Evolutionary conservation across 2,888 invertebrate species (phyloP).

Genomic region (Clepsis dumicolana): DNA sequence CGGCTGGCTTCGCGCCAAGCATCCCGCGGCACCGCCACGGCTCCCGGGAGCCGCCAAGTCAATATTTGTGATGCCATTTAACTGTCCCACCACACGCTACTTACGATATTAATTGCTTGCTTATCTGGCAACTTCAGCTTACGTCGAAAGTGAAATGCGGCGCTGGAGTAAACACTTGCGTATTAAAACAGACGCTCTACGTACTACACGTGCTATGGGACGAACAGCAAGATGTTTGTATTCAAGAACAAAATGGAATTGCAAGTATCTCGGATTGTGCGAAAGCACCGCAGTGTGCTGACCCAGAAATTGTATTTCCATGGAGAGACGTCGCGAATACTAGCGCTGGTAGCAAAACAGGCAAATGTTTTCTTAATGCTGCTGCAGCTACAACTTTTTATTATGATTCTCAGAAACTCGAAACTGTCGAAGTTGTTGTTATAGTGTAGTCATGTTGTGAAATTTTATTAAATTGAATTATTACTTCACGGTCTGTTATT

Average conservation of each 20-base stretch:
- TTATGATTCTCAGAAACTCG: conserved; percentile 17
- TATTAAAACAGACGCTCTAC: not conserved
- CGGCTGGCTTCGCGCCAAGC: conserved; percentile 53
- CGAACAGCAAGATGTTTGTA: not conserved
- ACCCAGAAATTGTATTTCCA: conserved; percentile 37
- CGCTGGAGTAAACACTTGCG: not conserved
- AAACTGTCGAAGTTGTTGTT: conserved; percentile 16
- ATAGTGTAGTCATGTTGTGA: not conserved
- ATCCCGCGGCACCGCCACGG: conserved; percentile 49
- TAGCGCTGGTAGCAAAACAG: conserved; percentile 25
- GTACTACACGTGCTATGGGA: too few species aligned
- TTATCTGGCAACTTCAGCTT: conserved; percentile 53
- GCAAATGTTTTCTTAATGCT: conserved; percentile 39
- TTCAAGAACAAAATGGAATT: not conserved
- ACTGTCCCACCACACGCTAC: conserved; percentile 63
- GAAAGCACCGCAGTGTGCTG: conserved; percentile 19
- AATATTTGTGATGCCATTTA: conserved; percentile 81
- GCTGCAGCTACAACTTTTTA: conserved; percentile 30
- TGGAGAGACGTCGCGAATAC: conserved; percentile 21
- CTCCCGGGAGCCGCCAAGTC: conserved; percentile 68
- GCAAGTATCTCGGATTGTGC: not conserved
- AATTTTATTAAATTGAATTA: not conserved
- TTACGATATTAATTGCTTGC: conserved; percentile 64
- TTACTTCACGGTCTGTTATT: not conserved
- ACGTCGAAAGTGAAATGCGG: conserved; percentile 29